Percentiles rank a stretch among this genome's conserved stretches.
Evolutionary conservation across 2,797 vertebrate species (phyloP).

Genomic region (Silurus aristotelis): DNA sequence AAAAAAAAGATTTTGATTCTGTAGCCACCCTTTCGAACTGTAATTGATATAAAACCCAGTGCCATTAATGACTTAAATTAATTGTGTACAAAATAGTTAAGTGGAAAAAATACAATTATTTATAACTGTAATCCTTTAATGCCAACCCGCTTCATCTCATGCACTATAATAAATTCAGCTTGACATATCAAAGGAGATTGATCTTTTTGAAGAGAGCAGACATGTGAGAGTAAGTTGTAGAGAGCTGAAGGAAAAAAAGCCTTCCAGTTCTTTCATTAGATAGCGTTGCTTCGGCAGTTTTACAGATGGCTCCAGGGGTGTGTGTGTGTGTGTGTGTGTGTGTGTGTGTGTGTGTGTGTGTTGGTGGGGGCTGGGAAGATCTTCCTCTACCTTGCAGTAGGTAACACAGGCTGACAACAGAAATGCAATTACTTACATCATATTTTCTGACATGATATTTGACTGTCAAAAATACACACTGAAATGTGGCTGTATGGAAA

Average conservation of each 20-base stretch:
- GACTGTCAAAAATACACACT: constrained; percentile 6
- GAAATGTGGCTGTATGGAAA: constrained; percentile 7
- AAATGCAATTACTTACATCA: constrained; percentile 15
- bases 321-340: constrained; percentile 7
- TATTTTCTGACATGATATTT: constrained; percentile 6
- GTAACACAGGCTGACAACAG: constrained; percentile 11
- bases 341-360: constrained; percentile 12
- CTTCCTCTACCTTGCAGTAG: neutral
- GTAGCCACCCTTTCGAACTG: neutral
- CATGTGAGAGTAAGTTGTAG: constrained; percentile 4
- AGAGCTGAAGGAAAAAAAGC: constrained; percentile 18
- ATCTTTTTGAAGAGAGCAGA: neutral
- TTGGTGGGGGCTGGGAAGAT: neutral
- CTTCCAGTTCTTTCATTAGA: constrained; percentile 12
- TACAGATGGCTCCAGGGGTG: constrained; percentile 19
- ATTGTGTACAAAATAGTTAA: neutral
- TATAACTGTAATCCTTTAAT: neutral
- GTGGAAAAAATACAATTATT: neutral
- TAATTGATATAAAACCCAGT: neutral
- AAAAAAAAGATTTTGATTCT: neutral
- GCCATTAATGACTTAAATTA: neutral
- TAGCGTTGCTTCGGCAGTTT: constrained; percentile 22
- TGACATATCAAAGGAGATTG: constrained; percentile 20
- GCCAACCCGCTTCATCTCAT: neutral
- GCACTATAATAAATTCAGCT: neutral